Conservation (phyloP, 2,113 vertebrate species). For the Butorides virescens region DNA sequence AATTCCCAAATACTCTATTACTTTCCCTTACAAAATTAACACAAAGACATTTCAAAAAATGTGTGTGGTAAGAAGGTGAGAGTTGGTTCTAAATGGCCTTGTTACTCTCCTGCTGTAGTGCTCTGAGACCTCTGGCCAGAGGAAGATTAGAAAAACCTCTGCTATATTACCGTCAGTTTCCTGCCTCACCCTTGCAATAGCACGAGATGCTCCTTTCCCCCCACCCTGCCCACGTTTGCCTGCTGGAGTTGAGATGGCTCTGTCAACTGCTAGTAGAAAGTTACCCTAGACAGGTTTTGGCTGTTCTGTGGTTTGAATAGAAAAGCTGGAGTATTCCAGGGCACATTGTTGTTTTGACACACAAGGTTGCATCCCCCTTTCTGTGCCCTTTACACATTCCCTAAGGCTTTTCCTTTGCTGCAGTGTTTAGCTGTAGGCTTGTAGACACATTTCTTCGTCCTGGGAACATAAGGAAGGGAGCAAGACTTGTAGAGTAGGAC, state of each 20-base stretch:
- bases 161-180: not conserved
- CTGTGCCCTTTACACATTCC: not conserved
- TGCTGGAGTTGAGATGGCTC: not conserved
- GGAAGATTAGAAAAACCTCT: not conserved
- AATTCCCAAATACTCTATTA: not conserved
- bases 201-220: fast-evolving
- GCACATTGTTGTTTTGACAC: fast-evolving
- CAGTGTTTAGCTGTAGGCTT: not conserved
- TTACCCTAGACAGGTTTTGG: not conserved
- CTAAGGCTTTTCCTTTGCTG: not conserved
- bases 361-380: not conserved
- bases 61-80: not conserved
- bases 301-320: not conserved
- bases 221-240: not conserved
- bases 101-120: not conserved
- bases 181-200: not conserved
- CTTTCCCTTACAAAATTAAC: not conserved
- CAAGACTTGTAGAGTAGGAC: not conserved
- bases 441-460: not conserved
- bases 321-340: not conserved
- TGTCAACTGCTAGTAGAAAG: not conserved
- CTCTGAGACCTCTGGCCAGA: not conserved
- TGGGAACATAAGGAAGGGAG: not conserved
- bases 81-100: not conserved
- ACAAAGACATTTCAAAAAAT: not conserved